Evolutionary conservation across 2,888 invertebrate genomes (phyloP).

Genomic region (Hartigia nigra): DNA sequence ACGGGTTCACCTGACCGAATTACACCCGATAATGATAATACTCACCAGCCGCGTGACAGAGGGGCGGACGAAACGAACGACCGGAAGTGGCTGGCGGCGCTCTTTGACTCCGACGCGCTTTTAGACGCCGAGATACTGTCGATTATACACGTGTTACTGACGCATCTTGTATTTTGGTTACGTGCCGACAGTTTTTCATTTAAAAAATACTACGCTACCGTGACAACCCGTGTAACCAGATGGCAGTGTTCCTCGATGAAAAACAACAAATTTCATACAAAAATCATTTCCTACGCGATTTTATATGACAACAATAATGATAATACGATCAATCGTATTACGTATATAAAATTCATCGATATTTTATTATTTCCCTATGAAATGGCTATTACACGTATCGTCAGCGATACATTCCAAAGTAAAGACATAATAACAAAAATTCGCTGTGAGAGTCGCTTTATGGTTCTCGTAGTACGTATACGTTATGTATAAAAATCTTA

Average conservation of each 20-base stretch:
- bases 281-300: too few relatives aligned
- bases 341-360: neutral
- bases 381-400: too few relatives aligned
- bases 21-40: constrained; percentile 22
- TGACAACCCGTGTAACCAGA: neutral
- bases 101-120: neutral
- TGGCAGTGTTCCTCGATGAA: neutral
- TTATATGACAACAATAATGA: neutral
- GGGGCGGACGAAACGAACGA: constrained; percentile 22
- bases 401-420: too few relatives aligned
- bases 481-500: too few relatives aligned
- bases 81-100: constrained; percentile 23
- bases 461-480: too few relatives aligned
- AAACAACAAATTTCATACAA: neutral
- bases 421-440: too few relatives aligned
- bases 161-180: neutral
- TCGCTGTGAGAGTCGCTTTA: too few relatives aligned
- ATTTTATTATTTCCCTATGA: too few relatives aligned
- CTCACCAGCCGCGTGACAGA: constrained; percentile 15
- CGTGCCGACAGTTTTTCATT: neutral
- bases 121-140: neutral
- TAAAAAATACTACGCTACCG: neutral
- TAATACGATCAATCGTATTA: neutral
- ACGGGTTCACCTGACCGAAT: constrained; percentile 25
- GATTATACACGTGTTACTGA: neutral